Percentiles rank a stretch among this genome's conserved stretches.
Conservation (phyloP, 2,113 vertebrate species). For the Ariopsis seemanni region DNA sequence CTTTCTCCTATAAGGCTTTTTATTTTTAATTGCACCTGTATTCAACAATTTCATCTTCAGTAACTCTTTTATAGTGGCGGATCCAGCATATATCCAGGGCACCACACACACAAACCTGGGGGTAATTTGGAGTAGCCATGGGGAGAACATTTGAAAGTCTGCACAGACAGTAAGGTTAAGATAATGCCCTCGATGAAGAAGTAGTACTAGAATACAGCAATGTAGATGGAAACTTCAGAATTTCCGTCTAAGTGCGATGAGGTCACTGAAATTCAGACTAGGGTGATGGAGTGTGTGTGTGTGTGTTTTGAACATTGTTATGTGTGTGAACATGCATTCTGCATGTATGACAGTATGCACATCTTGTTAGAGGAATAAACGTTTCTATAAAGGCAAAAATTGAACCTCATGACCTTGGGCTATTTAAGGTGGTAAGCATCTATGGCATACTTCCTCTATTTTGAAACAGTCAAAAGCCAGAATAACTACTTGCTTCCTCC, state of each 20-base stretch:
- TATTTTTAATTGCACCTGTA: background rate
- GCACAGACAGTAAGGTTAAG: too few relatives aligned
- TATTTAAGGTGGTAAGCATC: background rate
- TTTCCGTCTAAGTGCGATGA: background rate
- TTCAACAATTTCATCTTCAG: background rate
- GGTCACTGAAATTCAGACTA: background rate
- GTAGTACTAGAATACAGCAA: too few relatives aligned
- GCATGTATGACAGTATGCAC: too few relatives aligned
- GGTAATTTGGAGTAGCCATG: background rate
- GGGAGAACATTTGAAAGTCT: background rate
- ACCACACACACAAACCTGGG: background rate
- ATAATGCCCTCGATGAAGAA: too few relatives aligned
- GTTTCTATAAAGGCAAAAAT: background rate
- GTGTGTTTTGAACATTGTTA: background rate
- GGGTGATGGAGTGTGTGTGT: background rate
- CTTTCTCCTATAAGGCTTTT: background rate
- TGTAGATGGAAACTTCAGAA: background rate
- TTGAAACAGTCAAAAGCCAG: background rate
- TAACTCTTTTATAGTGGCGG: background rate
- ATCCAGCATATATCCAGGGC: background rate
- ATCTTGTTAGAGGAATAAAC: background rate
- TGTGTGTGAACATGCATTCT: background rate
- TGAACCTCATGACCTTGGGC: background rate
- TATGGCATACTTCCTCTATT: background rate
- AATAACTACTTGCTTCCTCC: background rate